Evolutionary conservation across 2,888 invertebrate genomes (phyloP), one percentile per base, ranked within the genome.

Genomic region (Scaptodrosophila latifasciaeformis): DNA sequence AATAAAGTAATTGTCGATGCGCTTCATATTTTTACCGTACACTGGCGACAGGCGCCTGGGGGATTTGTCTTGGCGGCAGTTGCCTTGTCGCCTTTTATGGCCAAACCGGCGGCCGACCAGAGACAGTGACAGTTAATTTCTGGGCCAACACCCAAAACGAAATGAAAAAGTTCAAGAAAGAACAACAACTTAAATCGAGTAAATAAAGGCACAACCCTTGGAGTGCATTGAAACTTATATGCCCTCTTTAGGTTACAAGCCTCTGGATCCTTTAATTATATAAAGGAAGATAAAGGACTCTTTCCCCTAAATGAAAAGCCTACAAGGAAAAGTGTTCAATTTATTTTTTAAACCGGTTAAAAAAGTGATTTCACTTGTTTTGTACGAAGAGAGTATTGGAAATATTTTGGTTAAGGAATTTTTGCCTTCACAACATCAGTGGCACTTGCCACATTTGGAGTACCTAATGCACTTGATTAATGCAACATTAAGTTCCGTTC

Each of bases 1-100:
- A 79, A 79, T 79, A 79, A 81, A 79, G 78, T 80, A 79, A 79
- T 79, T 77, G 82, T 71, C 65, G 59, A 59, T 59, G 54, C 51
- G 51, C 21, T 50, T 59, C 62, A 53, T 51, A 54, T 52, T 54
- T 49, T 18, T 45, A 24, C 34, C 42, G 9, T 43, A 18, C 31
- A 21, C 4, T 21, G 40, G 40, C 19, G 40, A 40, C 40, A 40
- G 40, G 40, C 19, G 17, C 40, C 17, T 12, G 40, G 12, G 19
- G n/a, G 31, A 21, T 18, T 19, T 45, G 56, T 45, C 42, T 53
- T 37, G 43, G 50, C 55, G 53, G 34, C 21, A 13, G 27, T 42
- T 6, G 42, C 55, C 67, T 50, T 65, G 15, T 27, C 42, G 13
- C 4, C 42, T 27, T 53, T 59, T 59, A 53, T 34, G 59, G 55